phyloP scores from a whole-genome alignment of 2,797 vertebrate genomes.

The Sciurus vulgaris region DNA sequence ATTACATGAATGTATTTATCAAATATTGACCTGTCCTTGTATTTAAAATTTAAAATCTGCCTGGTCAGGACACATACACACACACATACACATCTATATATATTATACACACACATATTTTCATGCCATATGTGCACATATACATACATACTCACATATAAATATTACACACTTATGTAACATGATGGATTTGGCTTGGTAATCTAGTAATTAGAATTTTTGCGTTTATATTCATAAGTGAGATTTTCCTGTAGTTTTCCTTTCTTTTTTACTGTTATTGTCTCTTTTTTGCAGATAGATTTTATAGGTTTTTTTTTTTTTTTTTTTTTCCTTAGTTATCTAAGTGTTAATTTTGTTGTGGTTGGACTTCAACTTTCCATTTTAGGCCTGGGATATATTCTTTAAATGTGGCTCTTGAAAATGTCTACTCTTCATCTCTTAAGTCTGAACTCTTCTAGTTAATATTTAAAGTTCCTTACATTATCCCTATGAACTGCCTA shows the following conservation, averaged over 20 bases:
- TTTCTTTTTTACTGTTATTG: not conserved
- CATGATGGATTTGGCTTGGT: not conserved
- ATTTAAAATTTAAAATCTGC: not conserved
- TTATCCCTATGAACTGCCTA: not conserved
- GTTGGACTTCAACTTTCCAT: not conserved
- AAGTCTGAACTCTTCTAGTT: constrained; percentile 50
- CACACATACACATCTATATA: not conserved
- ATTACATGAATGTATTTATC: constrained; percentile 45
- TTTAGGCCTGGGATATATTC: not conserved
- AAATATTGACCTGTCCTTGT: not conserved
- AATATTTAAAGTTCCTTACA: constrained; percentile 18
- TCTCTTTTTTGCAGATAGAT: not conserved
- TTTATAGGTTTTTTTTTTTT: not conserved
- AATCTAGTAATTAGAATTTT: constrained; percentile 34
- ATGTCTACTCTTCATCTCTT: not conserved
- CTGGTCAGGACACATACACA: not conserved
- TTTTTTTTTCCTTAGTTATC: not conserved
- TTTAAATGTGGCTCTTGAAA: constrained; percentile 54
- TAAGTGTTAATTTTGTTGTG: constrained; percentile 35
- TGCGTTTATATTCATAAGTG: not conserved
- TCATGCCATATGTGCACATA: not conserved
- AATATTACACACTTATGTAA: not conserved
- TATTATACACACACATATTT: not conserved
- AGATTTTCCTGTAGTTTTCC: not conserved
- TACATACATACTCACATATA: not conserved